A percentile compares a stretch with the other conserved stretches of the same genome.
phyloP scores from a whole-genome alignment of 2,888 invertebrate genomes.

The Drosophila tripunctata region DNA sequence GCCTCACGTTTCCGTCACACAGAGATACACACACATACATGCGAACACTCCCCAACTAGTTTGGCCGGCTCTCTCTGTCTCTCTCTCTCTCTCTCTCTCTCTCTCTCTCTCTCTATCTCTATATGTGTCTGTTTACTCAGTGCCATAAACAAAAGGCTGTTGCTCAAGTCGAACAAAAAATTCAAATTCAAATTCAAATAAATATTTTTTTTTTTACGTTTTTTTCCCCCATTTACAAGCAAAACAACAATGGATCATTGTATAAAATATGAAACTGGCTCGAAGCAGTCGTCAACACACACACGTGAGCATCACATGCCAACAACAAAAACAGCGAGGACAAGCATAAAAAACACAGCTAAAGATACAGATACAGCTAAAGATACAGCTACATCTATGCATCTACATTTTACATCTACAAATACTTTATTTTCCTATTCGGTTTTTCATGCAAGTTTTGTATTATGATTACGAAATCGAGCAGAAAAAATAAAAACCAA shows the following conservation, averaged over 20 bases:
- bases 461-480: slow-evolving; percentile 49
- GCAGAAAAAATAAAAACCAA: slow-evolving; percentile 44
- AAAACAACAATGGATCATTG: slow-evolving; percentile 57
- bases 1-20: slow-evolving; percentile 73
- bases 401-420: slow-evolving; percentile 6
- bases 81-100: no score
- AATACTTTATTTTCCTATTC: neutral
- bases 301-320: slow-evolving; percentile 76
- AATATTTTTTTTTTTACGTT: slow-evolving; percentile 32
- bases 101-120: no score
- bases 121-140: slow-evolving; percentile 31
- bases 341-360: slow-evolving; percentile 43
- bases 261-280: slow-evolving; percentile 51
- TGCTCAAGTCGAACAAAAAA: slow-evolving; percentile 73
- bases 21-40: slow-evolving; percentile 31
- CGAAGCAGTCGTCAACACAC: slow-evolving; percentile 15
- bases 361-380: slow-evolving; percentile 8
- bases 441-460: slow-evolving; percentile 22
- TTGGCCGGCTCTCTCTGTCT: slow-evolving; percentile 41
- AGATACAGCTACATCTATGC: slow-evolving; percentile 7
- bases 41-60: slow-evolving; percentile 57
- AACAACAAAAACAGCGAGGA: slow-evolving; percentile 61
- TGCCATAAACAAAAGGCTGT: slow-evolving; percentile 69
- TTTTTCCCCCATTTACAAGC: slow-evolving; percentile 45
- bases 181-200: slow-evolving; percentile 53